Base-by-base conservation (phyloP, 2,888 invertebrate species). In the Limnephilus lunatus region DNA sequence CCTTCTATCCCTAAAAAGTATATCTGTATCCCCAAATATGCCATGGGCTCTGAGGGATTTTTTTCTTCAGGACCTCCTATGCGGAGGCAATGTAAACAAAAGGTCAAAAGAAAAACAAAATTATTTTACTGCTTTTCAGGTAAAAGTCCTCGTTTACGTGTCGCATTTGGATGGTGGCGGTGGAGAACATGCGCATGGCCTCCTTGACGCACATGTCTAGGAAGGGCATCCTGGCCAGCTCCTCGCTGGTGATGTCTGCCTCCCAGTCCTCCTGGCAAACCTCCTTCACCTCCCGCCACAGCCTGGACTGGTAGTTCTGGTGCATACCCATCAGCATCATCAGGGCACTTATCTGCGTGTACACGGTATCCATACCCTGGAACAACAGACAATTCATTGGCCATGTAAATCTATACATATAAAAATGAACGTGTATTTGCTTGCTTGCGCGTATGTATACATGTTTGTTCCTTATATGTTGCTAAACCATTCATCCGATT, bases 191-290 rank as follows among this genome's bases (percentile, higher is more conserved):
- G 85, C 92, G 89, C 11, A 68, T 85, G 7, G 80, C 44, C 44
- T 92, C 92, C 85, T 91, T 92, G 1, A 89, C 80, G 85, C 91
- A 91, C 92, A 91, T 85, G 25, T 92, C 92, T 14, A 92, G 83
- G 85, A 85, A 92, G 3, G 90, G 86, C 19, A 92, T n/a, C 30
- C 82, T 31, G 68, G 82, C 15, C 11, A 92, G 68, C 7, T 85
- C 30, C 39, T 83, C 86, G 15, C 68, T 68, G 1, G 85, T 85
- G n/a, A 92, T 91, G 11, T 90, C 86, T 25, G 85, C 82, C 19
- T 39, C 68, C 53, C 39, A 39, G 80, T 92, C 91, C n/a, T 92
- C 89, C 25, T 39, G 35, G 85, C 53, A 92, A 5, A 31, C n/a
- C 30, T 80, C 89, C 9, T 89, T 68, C 7, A 92, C 91, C 87